phyloP scores from a whole-genome alignment of 23 tunicate genomes.

The Trididemnum miniatum region DNA sequence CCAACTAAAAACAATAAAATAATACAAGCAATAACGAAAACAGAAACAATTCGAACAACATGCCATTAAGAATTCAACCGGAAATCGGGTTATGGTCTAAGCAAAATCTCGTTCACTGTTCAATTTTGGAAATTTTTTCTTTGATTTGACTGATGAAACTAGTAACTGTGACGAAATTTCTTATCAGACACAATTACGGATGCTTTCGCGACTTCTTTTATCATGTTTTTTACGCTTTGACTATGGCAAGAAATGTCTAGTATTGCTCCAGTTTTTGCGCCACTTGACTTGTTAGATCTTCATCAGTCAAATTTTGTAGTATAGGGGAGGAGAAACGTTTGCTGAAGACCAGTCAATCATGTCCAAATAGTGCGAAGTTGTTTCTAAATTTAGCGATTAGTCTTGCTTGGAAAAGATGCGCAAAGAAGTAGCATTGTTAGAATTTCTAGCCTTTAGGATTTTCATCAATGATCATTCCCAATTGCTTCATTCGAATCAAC shows the following conservation, averaged over 20 bases:
- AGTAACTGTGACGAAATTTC: slow-evolving; percentile 3
- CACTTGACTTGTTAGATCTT: not conserved
- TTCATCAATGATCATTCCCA: not conserved
- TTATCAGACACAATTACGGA: slow-evolving; percentile 4
- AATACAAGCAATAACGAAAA: too few species aligned
- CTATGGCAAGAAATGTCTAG: not conserved
- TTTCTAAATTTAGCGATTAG: not conserved
- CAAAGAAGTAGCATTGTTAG: slow-evolving; percentile 9
- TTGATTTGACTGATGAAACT: not conserved
- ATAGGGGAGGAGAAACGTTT: not conserved
- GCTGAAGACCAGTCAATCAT: not conserved
- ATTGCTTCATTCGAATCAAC: slow-evolving; percentile 2
- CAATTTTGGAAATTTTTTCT: not conserved
- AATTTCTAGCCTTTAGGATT: slow-evolving; percentile 2
- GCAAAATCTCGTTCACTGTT: not conserved
- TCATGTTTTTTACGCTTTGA: not conserved
- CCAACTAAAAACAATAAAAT: too few species aligned
- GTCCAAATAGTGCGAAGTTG: not conserved
- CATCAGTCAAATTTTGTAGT: not conserved
- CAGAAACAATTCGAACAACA: too few species aligned
- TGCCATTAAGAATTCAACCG: too few species aligned
- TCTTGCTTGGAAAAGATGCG: not conserved
- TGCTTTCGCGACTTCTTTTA: slow-evolving; percentile 10
- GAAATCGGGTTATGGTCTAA: too few species aligned
- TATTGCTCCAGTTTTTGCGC: slow-evolving; percentile 4